Evolutionary conservation across 2,113 vertebrate genomes (phyloP).

Genomic region (Xenopus borealis): DNA sequence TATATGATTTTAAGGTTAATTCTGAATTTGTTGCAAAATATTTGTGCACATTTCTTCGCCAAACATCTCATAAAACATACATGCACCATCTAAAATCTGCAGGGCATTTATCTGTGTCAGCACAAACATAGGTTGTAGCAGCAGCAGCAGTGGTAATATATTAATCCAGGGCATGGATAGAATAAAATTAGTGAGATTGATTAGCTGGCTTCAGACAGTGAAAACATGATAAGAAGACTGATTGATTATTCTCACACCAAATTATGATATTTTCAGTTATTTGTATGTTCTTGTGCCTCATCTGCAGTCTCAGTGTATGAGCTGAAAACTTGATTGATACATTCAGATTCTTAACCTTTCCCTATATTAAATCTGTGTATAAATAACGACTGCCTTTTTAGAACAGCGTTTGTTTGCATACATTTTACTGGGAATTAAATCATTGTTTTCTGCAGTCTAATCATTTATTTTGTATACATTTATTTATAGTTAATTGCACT

Average conservation of each 20-base stretch:
- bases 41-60: slow-evolving; percentile 17
- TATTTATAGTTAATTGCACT: too few species aligned
- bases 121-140: slow-evolving; percentile 14
- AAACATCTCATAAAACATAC: slow-evolving; percentile 11
- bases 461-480: too few species aligned
- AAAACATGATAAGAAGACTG: slow-evolving; percentile 33
- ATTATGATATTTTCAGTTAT: slow-evolving; percentile 22
- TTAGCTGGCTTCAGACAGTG: slow-evolving; percentile 19
- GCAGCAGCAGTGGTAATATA: slow-evolving; percentile 21
- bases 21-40: slow-evolving; percentile 19
- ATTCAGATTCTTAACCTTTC: slow-evolving; percentile 33
- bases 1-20: not conserved
- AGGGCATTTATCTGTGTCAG: slow-evolving; percentile 40
- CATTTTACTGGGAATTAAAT: too few species aligned
- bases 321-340: slow-evolving; percentile 32
- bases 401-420: not conserved
- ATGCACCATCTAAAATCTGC: slow-evolving; percentile 14
- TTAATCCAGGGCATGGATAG: slow-evolving; percentile 28
- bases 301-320: slow-evolving; percentile 28
- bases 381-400: slow-evolving; percentile 12
- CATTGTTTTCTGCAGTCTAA: too few species aligned
- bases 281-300: slow-evolving; percentile 17
- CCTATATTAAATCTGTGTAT: slow-evolving; percentile 14
- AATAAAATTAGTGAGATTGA: slow-evolving; percentile 43
- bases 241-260: slow-evolving; percentile 16